A percentile compares a stretch with the other conserved stretches of the same genome.
phyloP scores from a whole-genome alignment of 2,888 invertebrate species.

The Aporophyla lueneburgensis region DNA sequence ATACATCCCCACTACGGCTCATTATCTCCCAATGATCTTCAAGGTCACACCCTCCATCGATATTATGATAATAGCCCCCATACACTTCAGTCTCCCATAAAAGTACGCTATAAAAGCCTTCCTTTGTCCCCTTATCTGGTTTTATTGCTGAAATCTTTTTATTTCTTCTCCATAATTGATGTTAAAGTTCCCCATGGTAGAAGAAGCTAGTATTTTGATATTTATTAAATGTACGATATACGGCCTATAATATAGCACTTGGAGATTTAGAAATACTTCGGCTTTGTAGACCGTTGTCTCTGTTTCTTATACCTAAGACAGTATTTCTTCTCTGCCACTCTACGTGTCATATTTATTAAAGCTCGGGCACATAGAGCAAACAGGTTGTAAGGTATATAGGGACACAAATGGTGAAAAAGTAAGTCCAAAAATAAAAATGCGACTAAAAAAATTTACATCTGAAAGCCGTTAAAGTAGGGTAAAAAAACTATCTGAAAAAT shows the following conservation, averaged over 20 bases:
- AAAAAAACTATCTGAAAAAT: too few species aligned
- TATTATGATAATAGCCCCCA: conserved; percentile 65
- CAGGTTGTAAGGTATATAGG: too few species aligned
- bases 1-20: conserved; percentile 11
- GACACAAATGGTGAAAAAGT: too few species aligned
- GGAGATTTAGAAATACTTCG: neutral
- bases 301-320: neutral
- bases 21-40: conserved; percentile 44
- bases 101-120: conserved; percentile 62
- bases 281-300: neutral
- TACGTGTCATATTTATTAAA: too few species aligned
- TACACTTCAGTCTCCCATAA: conserved; percentile 50
- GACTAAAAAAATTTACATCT: too few species aligned
- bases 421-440: too few species aligned
- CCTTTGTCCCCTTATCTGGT: conserved; percentile 43
- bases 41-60: conserved; percentile 45
- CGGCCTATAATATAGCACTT: neutral
- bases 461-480: too few species aligned
- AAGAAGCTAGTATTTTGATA: neutral
- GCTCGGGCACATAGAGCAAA: too few species aligned
- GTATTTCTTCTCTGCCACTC: too few species aligned
- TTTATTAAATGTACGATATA: neutral
- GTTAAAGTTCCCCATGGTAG: conserved; percentile 10
- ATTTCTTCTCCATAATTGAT: conserved; percentile 43
- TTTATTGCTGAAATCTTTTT: conserved; percentile 55